Conservation (phyloP, 2,888 invertebrate species). For the Philhelius pedissequus region DNA sequence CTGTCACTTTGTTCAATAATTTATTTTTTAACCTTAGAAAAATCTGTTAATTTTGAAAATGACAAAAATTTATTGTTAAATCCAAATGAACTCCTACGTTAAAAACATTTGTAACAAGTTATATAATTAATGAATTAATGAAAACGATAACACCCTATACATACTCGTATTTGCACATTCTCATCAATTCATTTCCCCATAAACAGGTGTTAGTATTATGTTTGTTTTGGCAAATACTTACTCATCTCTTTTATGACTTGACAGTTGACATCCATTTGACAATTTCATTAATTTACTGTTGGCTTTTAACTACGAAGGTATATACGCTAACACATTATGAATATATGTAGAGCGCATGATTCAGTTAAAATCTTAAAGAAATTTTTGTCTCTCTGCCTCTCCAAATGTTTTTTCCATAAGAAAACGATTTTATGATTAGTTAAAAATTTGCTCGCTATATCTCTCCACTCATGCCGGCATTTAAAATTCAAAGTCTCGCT, state of each 20-base stretch:
- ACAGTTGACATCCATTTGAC: slow-evolving; percentile 14
- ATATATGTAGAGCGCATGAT: neutral
- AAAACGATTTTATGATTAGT: neutral
- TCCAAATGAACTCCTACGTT: too few species aligned
- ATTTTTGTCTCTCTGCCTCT: slow-evolving; percentile 16
- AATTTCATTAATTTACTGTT: slow-evolving; percentile 14
- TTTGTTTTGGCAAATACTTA: slow-evolving; percentile 2
- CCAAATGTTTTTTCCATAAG: slow-evolving; percentile 6
- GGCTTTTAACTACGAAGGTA: neutral
- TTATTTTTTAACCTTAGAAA: too few species aligned
- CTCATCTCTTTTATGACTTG: neutral
- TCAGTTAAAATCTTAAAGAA: slow-evolving; percentile 1
- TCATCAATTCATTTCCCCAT: neutral
- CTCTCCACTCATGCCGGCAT: slow-evolving; percentile 25
- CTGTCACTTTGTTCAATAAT: too few species aligned
- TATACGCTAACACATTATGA: too few species aligned
- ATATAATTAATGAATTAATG: too few species aligned
- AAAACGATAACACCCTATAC: neutral
- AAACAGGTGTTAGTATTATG: slow-evolving; percentile 34
- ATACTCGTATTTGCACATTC: too few species aligned
- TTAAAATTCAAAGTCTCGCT: neutral
- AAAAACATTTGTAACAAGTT: too few species aligned
- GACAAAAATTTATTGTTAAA: too few species aligned
- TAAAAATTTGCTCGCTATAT: slow-evolving; percentile 27
- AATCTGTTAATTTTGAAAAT: too few species aligned